A percentile compares a stretch with the other conserved stretches of the same genome.
Conservation (phyloP, 2,797 vertebrate genomes). For the Anabacerthia variegaticeps region DNA sequence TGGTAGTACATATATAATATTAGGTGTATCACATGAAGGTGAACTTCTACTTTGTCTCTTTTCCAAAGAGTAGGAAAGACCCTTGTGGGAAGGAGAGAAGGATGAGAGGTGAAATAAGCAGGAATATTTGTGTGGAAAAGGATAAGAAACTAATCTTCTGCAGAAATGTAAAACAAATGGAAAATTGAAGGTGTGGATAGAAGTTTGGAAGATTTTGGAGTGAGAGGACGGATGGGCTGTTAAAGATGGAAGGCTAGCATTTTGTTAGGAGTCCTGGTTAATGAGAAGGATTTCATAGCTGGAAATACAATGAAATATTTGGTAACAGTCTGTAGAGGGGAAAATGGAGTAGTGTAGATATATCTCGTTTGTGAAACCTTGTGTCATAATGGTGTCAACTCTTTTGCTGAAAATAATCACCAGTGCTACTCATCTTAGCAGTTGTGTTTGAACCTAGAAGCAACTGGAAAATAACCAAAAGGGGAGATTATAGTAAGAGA, state of each 20-base stretch:
- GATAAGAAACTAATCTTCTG: background rate
- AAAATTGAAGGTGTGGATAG: background rate
- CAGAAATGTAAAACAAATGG: background rate
- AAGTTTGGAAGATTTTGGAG: background rate
- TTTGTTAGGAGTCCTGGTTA: background rate
- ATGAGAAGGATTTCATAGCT: background rate
- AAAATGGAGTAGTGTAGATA: background rate
- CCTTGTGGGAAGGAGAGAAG: background rate
- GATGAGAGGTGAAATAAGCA: background rate
- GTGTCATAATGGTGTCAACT: background rate
- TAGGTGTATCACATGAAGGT: background rate
- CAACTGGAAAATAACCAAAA: background rate
- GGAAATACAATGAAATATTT: background rate
- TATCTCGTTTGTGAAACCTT: background rate
- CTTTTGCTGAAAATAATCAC: background rate
- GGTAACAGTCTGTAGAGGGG: background rate
- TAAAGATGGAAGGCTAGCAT: background rate
- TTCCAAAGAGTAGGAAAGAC: background rate
- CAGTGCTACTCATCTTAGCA: background rate
- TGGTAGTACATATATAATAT: background rate
- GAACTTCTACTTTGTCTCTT: background rate
- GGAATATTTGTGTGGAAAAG: background rate
- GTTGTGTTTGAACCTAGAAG: background rate
- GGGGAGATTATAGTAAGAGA: background rate
- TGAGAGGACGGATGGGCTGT: background rate